Evolutionary conservation across 2,797 vertebrate species (phyloP).

Genomic region (Pyrocephalus nanus): DNA sequence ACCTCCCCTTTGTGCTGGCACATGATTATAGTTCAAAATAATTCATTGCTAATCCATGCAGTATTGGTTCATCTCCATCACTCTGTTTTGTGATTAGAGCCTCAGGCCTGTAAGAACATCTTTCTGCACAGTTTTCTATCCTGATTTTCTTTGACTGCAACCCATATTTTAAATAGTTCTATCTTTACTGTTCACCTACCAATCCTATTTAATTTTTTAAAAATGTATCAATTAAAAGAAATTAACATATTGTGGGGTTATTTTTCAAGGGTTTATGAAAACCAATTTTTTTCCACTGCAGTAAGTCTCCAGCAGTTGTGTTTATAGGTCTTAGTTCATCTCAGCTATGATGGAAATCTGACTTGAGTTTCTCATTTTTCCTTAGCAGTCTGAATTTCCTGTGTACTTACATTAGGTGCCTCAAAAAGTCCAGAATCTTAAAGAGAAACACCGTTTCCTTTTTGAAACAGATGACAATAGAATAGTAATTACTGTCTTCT

Average conservation of each 20-base stretch:
- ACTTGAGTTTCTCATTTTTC: conserved; percentile 56
- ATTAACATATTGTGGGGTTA: conserved; percentile 66
- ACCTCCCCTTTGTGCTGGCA: conserved; percentile 71
- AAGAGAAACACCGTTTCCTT: conserved; percentile 8
- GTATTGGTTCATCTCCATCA: conserved; percentile 78
- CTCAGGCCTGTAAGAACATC: conserved; percentile 64
- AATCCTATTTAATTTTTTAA: conserved; percentile 39
- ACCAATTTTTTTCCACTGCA: conserved; percentile 58
- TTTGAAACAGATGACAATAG: not conserved
- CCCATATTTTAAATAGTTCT: conserved; percentile 70
- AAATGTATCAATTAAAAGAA: conserved; percentile 57
- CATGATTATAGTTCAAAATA: conserved; percentile 77
- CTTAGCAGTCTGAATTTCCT: conserved; percentile 35
- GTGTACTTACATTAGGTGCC: conserved; percentile 25
- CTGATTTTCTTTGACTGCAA: conserved; percentile 68
- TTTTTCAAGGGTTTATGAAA: conserved; percentile 69
- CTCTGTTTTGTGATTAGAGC: conserved; percentile 77
- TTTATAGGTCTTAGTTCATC: conserved; percentile 28
- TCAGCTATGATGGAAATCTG: conserved; percentile 50
- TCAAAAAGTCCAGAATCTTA: conserved; percentile 42
- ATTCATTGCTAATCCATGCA: conserved; percentile 81
- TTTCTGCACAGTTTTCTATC: conserved; percentile 58
- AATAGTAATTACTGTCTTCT: conserved; percentile 10
- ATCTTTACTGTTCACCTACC: conserved; percentile 34
- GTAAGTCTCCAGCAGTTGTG: conserved; percentile 23